phyloP scores from a whole-genome alignment of 2,113 vertebrate species.

The Crocuta crocuta region DNA sequence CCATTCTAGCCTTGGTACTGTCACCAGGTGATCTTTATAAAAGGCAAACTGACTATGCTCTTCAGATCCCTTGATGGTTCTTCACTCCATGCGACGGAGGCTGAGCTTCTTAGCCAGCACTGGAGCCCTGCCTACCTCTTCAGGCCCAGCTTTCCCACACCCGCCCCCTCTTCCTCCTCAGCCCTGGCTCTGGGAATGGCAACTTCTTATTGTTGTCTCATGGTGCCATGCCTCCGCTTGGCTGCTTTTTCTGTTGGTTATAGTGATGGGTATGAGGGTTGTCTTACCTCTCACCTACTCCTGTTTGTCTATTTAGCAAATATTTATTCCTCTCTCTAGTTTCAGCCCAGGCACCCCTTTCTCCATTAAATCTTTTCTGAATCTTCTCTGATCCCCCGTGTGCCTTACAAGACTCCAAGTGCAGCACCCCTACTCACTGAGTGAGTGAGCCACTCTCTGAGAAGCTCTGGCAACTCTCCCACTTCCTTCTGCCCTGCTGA shows the following conservation, averaged over 20 bases:
- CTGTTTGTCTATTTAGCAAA: not conserved
- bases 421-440: not conserved
- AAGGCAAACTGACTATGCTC: not conserved
- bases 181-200: not conserved
- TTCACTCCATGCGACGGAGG: not conserved
- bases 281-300: not conserved
- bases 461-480: not conserved
- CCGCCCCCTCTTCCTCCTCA: rapidly evolving
- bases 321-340: not conserved
- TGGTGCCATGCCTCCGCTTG: not conserved
- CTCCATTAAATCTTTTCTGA: not conserved
- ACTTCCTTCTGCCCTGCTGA: not conserved
- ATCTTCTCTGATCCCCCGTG: not conserved
- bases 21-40: not conserved
- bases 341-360: not conserved
- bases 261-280: not conserved
- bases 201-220: not conserved
- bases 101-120: not conserved
- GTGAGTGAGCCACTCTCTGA: not conserved
- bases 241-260: not conserved
- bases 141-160: not conserved
- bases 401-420: not conserved
- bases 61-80: not conserved
- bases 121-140: not conserved
- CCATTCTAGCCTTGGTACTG: not conserved